Evolutionary conservation across 1,140 invertebrate species (phyloP), one percentile per base, ranked within the genome.

Genomic region (Drosophila bocqueti): DNA sequence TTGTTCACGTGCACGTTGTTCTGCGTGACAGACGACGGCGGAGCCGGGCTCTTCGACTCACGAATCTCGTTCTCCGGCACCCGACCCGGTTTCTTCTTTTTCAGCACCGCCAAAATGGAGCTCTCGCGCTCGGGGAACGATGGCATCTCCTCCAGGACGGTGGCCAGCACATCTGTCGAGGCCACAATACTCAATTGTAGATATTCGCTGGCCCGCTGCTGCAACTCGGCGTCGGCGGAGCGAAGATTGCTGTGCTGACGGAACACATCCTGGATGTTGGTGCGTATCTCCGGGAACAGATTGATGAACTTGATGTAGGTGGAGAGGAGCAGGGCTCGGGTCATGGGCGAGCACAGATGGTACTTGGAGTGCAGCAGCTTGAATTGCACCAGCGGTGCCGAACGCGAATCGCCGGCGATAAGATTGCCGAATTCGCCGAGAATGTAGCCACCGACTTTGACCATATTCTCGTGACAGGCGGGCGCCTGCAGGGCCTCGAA

Each of bases 391-490:
- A 96, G 94, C 42, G 99, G 98, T 65, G 98, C 98, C 43, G 99
- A 99, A 58, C 99, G 95, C 63, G 98, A 97, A 94, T 99, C 99
- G 13, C 99, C 99, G 81, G 99, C 99, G 93, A 99, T 99, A 26
- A 99, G 95, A 94, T 99, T 99, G 34, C 99, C 99, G 95, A 99
- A 99, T 94, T 99, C 99, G 62, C 99, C 99, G 46, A 99, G 94
- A 85, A 99, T 99, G 86, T 99, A 99, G 31, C 99, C 99, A 59
- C 99, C 99, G 49, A 99, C 99, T 96, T 99, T 99, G 0, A 99
- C 99, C 99, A 99, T 99, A 93, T 99, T 99, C 94, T 99, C 99
- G 94, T 99, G 99, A 93, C 99, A 99, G 54, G 99, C 98, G 31
- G 98, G 98, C 47, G 98, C 98, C 95, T 99, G 98, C 52, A 99